A percentile compares a stretch with the other conserved stretches of the same genome.
phyloP scores from a whole-genome alignment of 2,797 vertebrate species.

The Bothrops alternatus region DNA sequence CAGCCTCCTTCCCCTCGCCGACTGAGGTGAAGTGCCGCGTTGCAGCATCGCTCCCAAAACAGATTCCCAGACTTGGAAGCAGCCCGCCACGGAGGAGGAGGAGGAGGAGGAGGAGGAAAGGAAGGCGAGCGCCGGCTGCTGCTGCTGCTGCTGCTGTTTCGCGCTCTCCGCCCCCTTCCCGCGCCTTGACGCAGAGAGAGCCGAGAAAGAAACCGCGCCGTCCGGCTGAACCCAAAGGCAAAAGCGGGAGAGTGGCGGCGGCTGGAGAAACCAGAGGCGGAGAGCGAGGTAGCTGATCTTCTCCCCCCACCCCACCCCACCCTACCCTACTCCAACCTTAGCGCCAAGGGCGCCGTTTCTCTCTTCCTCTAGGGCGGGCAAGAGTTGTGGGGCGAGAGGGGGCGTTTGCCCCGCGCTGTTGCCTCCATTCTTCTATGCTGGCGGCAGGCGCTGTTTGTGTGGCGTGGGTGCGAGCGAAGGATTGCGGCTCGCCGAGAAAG shows the following conservation, averaged over 20 bases:
- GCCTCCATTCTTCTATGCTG: background rate
- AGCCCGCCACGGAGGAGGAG: background rate
- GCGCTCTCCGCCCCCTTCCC: background rate
- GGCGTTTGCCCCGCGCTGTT: too few species aligned
- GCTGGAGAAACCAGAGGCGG: background rate
- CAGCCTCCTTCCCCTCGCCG: background rate
- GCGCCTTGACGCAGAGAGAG: background rate
- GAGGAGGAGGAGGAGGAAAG: background rate
- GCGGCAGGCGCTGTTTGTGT: background rate
- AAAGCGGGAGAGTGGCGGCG: background rate
- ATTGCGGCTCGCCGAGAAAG: background rate
- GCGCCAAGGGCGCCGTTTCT: background rate
- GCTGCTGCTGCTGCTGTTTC: too few species aligned
- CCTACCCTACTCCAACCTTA: background rate
- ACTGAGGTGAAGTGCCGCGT: background rate
- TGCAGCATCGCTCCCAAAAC: constrained; percentile 2
- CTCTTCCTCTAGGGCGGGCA: background rate
- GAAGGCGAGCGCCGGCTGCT: background rate
- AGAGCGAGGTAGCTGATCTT: background rate
- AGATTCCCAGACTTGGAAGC: background rate
- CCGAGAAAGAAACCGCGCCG: background rate
- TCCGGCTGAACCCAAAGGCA: background rate
- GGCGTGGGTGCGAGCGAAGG: background rate
- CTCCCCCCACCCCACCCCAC: background rate
- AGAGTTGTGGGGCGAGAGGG: background rate